Evolutionary conservation across 2,888 invertebrate genomes (phyloP), one percentile per base, ranked within the genome.

Genomic region (Scaptodrosophila latifasciaeformis): DNA sequence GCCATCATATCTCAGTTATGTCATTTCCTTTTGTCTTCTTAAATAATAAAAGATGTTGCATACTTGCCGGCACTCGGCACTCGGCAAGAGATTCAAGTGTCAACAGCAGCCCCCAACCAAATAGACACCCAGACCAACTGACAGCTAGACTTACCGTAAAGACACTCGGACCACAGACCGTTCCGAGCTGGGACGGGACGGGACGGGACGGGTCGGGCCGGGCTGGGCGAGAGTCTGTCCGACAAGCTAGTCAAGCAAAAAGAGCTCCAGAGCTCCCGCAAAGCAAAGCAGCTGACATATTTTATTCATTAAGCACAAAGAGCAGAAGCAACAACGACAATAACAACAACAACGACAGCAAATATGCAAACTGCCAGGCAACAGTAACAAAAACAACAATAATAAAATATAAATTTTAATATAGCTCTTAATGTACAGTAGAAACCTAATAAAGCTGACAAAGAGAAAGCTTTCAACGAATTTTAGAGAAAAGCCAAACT

Each of bases 261-360:
- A 5, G 4, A 5, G 4, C 12, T 9, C 27, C 30, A 18, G 10
- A 21, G 46, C 10, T 12, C 21, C 18, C 21, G 31, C 24, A 49
- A 50, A 67, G 47, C 54, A 66, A 74, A 78, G 61, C 74, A 67
- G 59, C 70, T 75, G 79, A 75, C 75, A 76, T 81, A 78, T 76
- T 81, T 81, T 81, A 76, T 76, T 76, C 75, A 76, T 76, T 81
- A 76, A 66, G 81, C 75, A 56, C 62, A 60, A 68, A 68, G 64
- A 68, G 62, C n/a, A 75, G 81, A 70, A 48, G 57, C 46, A 63
- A 54, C 49, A 58, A 35, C 45, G 24, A 39, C 40, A 43, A 34
- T 6, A 18, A 24, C 19, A 44, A 29, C 46, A 17, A 42, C 47
- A 52, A 45, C 40, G 47, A 34, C 46, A 43, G 40, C 43, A 49